Percentiles rank a stretch among this genome's conserved stretches.
phyloP scores from a whole-genome alignment of 2,113 vertebrate species.

The Colossoma macropomum region DNA sequence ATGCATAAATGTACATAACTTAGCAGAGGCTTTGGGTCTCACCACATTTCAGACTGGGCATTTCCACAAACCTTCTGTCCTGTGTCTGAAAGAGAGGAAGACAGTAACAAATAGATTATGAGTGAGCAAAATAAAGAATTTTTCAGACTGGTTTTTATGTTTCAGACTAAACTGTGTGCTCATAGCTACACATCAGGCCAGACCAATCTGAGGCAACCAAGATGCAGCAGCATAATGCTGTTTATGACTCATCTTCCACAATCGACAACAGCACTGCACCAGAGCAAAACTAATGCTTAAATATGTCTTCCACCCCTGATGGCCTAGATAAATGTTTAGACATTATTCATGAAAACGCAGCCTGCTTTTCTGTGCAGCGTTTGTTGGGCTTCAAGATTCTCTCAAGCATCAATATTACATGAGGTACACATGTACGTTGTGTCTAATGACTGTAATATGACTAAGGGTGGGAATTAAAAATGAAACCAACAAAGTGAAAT shows the following conservation, averaged over 20 bases:
- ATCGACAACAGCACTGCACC: neutral
- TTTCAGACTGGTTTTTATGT: neutral
- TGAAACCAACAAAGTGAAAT: neutral
- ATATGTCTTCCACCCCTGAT: neutral
- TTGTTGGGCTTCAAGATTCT: neutral
- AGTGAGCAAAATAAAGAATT: neutral
- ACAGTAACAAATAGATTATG: neutral
- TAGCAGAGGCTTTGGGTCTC: neutral
- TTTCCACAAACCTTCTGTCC: neutral
- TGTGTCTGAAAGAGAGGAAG: neutral
- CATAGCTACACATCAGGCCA: neutral
- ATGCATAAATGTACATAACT: neutral
- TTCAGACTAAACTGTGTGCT: neutral
- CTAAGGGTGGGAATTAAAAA: neutral
- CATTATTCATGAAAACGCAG: neutral
- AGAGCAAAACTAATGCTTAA: neutral
- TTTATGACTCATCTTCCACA: neutral
- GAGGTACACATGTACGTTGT: constrained; percentile 25
- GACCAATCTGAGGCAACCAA: neutral
- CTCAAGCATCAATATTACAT: constrained; percentile 8
- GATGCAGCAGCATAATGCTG: neutral
- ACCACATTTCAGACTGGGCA: neutral
- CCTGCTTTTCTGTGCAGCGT: neutral
- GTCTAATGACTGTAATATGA: constrained; percentile 11
- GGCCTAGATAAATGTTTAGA: neutral